A percentile compares a stretch with the other conserved stretches of the same genome.
Evolutionary conservation across 2,113 vertebrate species (phyloP).

Genomic region (Erinaceus europaeus): DNA sequence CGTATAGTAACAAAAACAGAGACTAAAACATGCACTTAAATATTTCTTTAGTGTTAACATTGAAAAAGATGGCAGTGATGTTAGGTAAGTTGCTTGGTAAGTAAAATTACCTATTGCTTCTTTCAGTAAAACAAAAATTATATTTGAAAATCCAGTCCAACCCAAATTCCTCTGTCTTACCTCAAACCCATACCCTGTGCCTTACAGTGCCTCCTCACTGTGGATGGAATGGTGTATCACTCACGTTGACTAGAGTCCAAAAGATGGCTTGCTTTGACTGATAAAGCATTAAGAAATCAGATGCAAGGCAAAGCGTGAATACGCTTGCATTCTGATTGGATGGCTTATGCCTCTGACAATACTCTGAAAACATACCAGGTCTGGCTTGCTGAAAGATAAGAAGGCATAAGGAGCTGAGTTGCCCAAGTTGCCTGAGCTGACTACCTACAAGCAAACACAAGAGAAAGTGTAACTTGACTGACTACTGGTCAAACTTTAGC

Average conservation of each 20-base stretch:
- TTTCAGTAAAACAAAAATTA: too few species aligned
- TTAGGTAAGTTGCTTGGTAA: too few species aligned
- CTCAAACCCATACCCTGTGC: background rate
- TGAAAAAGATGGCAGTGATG: too few species aligned
- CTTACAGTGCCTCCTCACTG: background rate
- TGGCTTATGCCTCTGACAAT: background rate
- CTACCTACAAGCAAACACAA: background rate
- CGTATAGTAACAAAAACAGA: background rate
- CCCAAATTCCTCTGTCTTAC: background rate
- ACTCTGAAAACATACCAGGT: background rate
- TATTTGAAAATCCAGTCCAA: too few species aligned
- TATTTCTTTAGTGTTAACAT: too few species aligned
- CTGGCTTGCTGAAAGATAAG: background rate
- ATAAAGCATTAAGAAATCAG: background rate
- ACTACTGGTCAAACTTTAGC: too few species aligned
- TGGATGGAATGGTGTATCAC: background rate
- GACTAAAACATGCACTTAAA: background rate
- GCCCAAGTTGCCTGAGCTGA: background rate
- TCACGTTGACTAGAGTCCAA: background rate
- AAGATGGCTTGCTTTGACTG: background rate
- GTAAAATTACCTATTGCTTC: too few species aligned
- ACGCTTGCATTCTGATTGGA: background rate
- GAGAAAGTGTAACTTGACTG: background rate
- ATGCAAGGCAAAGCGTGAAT: background rate
- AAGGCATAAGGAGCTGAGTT: background rate